phyloP scores from a whole-genome alignment of 2,797 vertebrate genomes.

The Pantherophis vulpinus region DNA sequence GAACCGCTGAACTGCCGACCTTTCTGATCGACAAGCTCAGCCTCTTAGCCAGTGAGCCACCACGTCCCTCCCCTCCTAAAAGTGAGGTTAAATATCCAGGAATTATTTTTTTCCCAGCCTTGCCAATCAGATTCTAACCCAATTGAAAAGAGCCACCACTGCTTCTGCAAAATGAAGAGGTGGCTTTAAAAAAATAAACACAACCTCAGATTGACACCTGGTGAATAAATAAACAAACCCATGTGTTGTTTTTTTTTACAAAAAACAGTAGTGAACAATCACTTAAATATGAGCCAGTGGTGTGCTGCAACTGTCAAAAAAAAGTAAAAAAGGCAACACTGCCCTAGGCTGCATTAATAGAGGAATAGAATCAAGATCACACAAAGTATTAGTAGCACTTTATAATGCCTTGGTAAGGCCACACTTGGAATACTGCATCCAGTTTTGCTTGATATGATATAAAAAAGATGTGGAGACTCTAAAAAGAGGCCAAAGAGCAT shows the following conservation, averaged over 20 bases:
- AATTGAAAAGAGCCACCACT: not conserved
- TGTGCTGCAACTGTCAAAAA: not conserved
- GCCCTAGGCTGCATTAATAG: not conserved
- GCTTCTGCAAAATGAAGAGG: not conserved
- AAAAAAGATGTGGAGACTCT: not conserved
- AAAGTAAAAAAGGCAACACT: not conserved
- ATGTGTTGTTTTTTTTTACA: no score
- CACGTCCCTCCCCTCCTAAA: rapidly evolving
- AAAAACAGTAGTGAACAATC: not conserved
- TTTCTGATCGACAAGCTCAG: no score
- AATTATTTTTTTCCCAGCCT: not conserved
- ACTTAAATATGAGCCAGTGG: not conserved
- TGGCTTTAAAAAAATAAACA: not conserved
- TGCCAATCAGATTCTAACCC: not conserved
- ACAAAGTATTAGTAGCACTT: not conserved
- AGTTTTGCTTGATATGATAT: not conserved
- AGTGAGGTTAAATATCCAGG: not conserved
- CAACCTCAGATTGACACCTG: not conserved
- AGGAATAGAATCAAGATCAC: not conserved
- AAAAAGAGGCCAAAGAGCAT: not conserved
- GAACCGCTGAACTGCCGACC: no score
- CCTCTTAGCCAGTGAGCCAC: no score
- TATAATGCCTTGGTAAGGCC: not conserved
- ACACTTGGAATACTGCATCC: not conserved
- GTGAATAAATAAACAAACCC: not conserved